phyloP scores from a whole-genome alignment of 2,113 vertebrate species.

The Irena cyanogastra region DNA sequence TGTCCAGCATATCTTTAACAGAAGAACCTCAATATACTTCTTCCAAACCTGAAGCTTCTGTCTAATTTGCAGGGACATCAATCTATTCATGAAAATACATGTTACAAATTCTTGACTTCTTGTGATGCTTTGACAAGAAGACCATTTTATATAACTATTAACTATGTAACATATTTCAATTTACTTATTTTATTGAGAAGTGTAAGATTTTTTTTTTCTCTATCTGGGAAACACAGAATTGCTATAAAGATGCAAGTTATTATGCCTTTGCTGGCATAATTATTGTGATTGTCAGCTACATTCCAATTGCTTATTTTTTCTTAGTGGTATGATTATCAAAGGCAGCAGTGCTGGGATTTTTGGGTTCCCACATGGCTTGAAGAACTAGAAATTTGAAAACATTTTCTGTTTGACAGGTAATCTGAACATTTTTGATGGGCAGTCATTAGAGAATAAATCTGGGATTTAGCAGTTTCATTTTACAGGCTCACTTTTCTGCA shows the following conservation, averaged over 20 bases:
- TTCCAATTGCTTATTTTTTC: not conserved
- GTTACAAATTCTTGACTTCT: not conserved
- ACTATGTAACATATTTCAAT: not conserved
- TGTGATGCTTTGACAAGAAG: not conserved
- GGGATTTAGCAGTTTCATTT: not conserved
- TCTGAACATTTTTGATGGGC: not conserved
- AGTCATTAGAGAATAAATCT: slow-evolving; percentile 31
- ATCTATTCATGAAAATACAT: not conserved
- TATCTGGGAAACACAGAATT: not conserved
- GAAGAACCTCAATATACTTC: not conserved
- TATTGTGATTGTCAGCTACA: not conserved
- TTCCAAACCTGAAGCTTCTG: not conserved
- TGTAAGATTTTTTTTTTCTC: not conserved
- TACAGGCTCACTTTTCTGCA: not conserved
- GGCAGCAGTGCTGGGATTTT: not conserved
- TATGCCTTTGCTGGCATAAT: not conserved
- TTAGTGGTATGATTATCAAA: not conserved
- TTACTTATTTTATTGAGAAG: not conserved
- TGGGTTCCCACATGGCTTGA: not conserved
- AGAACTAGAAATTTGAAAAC: not conserved
- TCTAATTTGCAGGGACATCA: not conserved
- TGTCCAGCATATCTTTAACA: not conserved
- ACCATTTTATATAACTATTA: not conserved
- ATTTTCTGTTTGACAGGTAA: slow-evolving; percentile 12
- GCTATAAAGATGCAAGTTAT: not conserved